Evolutionary conservation across 2,113 vertebrate species (phyloP), one percentile per base, ranked within the genome.

Genomic region (Struthidea cinerea): DNA sequence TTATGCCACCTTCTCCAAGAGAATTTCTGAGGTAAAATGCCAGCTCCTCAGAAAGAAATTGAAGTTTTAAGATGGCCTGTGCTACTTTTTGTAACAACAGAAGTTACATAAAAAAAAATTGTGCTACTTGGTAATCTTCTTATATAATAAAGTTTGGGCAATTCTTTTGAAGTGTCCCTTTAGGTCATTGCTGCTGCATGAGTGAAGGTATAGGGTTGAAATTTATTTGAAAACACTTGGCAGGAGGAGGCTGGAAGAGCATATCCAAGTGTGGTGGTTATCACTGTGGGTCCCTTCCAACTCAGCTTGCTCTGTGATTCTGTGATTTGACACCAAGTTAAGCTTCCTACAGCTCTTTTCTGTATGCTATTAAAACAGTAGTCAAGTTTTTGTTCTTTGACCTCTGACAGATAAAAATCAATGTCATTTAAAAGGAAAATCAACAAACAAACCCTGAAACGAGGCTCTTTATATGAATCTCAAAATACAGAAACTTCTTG

Each of bases 391-490:
- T 64, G 50, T 85, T 94, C 63, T 93, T 96, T 91, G 87, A 78
- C 74, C 75, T 84, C 57, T 93, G 53, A 57, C 53, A 80, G 65
- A 89, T 91, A 96, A 87, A 92, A 95, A 94, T 88, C 74, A 65
- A 55, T 33, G 67, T 83, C 30, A 59, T 76, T 93, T 35, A 20
- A 79, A 73, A 84, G 71, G 56, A 56, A 84, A 84, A 90, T 44
- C 86, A 88, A 83, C 84, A 89, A 90, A 84, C 69, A 23, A 79
- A 71, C 49, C n/a, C 74, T 56, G 41, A 85, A 85, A 79, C 1
- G 13, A 56, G 53, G 37, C 39, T 79, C 86, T 83, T 89, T 17
- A 26, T 75, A 67, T 83, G 89, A 73, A 68, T 73, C 57, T 53
- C 83, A 89, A 59, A 75, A 78, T 68, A 61, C 67, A 89, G 74